These are phyloP conservation scores for Gonioctena quinquepunctata DNA, from an alignment of 1,140 invertebrate species.

Conservation along the genomic window DNA sequence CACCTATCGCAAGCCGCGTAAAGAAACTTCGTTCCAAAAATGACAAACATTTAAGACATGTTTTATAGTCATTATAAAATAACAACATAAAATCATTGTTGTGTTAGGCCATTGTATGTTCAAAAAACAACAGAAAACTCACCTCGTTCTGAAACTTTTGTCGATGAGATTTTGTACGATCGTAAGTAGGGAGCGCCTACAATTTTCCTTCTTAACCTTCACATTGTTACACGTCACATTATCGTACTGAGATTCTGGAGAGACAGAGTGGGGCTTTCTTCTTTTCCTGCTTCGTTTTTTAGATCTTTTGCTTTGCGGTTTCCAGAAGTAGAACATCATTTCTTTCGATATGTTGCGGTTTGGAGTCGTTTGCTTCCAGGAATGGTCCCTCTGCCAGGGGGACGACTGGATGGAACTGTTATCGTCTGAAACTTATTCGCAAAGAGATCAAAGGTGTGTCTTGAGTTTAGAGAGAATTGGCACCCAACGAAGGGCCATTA, in stretches of 20 bases:
- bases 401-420: constrained; percentile 86
- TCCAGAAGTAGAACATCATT: constrained; percentile 73
- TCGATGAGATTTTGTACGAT: constrained; percentile 59
- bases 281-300: constrained; percentile 53
- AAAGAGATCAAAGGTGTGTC: too few relatives aligned
- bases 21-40: too few relatives aligned
- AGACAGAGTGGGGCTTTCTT: constrained; percentile 48
- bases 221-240: constrained; percentile 53
- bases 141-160: constrained; percentile 39
- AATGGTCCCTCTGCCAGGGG: constrained; percentile 84
- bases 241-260: constrained; percentile 58
- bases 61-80: too few relatives aligned
- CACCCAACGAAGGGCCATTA: too few relatives aligned
- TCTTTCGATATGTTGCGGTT: constrained; percentile 72
- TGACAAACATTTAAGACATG: too few relatives aligned
- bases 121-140: constrained; percentile 13
- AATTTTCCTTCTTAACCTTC: constrained; percentile 25
- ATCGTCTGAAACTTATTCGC: constrained; percentile 82
- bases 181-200: constrained; percentile 44
- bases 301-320: constrained; percentile 58
- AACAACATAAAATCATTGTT: too few relatives aligned
- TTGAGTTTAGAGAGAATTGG: too few relatives aligned
- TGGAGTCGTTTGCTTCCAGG: constrained; percentile 80
- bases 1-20: too few relatives aligned
- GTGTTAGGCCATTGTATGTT: too few relatives aligned